Base-by-base conservation (phyloP, 2,888 invertebrate species). In the Anticlea derivata region DNA sequence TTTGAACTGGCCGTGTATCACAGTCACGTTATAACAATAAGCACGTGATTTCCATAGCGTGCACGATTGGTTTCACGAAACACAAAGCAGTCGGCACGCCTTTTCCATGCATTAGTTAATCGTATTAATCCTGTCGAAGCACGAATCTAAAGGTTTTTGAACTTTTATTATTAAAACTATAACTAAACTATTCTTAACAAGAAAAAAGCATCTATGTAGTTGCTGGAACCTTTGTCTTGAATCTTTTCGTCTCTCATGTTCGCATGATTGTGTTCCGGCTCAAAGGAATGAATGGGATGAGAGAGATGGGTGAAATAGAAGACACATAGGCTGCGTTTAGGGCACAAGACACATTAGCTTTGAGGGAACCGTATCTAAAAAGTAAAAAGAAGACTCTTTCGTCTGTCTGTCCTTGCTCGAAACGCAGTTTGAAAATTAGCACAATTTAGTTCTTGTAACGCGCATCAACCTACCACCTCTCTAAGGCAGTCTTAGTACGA, bases 81-180 rank as follows among this genome's bases (percentile, higher is more conserved):
- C 55, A 45, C 49, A 47, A 59, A 65, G 41, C 44, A 49, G 31
- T 45, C 26, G 50, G 41, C 54, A 58, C 56, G 45, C 60, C 65
- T 54, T 63, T 64, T 63, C 51, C 64, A 60, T 66, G 63, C 64
- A 60, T 60, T 62, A 65, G 51, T 41, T 55, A 52, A 53, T 43
- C 58, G 45, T 63, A 56, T 65, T 58, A 63, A 61, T 58, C 56
- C 56, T 49, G 35, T 52, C 55, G 23, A 46, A 56, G 61, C 58
- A 63, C 63, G 63, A 40, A 61, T 64, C 55, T 45, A 49, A 53
- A 58, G 49, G 47, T 55, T 47, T 62, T 50, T 59, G 57, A 65
- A 63, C 58, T 50, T n/a, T n/a, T n/a, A n/a, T n/a, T n/a, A n/a
- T n/a, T n/a, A n/a, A n/a, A n/a, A n/a, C n/a, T n/a, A n/a, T n/a